phyloP scores from a whole-genome alignment of 2,113 vertebrate genomes.

The Gobio gobio region DNA sequence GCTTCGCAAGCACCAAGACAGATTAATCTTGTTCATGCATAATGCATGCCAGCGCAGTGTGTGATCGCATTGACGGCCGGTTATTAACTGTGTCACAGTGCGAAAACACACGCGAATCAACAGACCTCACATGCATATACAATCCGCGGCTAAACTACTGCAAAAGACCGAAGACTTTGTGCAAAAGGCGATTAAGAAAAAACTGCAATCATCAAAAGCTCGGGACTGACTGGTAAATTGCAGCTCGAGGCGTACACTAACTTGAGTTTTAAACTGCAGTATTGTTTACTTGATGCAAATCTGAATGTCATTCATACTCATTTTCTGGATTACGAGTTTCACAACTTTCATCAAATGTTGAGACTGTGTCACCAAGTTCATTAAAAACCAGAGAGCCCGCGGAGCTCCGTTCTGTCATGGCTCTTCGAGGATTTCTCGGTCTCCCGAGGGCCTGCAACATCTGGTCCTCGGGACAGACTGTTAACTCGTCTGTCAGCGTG shows the following conservation, averaged over 20 bases:
- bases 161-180: not conserved
- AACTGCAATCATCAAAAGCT: not conserved
- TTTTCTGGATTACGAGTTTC: not conserved
- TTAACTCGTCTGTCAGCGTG: constrained; percentile 67
- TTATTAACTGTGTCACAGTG: constrained; percentile 58
- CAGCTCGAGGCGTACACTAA: not conserved
- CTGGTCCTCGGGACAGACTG: constrained; percentile 69
- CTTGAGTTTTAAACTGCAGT: not conserved
- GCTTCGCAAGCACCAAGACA: constrained; percentile 51
- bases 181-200: not conserved
- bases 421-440: constrained; percentile 64
- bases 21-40: constrained; percentile 62
- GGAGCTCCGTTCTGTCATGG: constrained; percentile 57
- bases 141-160: constrained; percentile 9
- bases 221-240: not conserved
- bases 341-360: constrained; percentile 27
- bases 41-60: constrained; percentile 54
- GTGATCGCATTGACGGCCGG: constrained; percentile 50
- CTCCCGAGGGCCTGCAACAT: constrained; percentile 68
- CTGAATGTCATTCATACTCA: not conserved
- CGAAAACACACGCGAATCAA: constrained; percentile 50
- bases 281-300: not conserved
- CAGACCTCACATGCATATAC: constrained; percentile 38
- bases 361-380: constrained; percentile 43
- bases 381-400: constrained; percentile 39